phyloP scores from a whole-genome alignment of 2,113 vertebrate species.

The Megatriorchis doriae region DNA sequence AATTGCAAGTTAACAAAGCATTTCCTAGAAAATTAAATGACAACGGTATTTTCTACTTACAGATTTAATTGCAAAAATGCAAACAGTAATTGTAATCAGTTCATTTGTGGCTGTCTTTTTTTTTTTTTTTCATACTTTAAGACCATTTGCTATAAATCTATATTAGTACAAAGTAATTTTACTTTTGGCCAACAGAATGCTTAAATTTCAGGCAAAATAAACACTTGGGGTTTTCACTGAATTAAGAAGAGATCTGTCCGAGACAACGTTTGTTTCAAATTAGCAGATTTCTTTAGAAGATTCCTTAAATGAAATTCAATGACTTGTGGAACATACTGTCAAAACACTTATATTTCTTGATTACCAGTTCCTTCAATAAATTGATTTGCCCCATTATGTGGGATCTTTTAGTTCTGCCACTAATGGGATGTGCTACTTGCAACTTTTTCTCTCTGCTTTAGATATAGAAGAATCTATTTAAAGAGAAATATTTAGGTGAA shows the following conservation, averaged over 20 bases:
- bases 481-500: neutral
- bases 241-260: neutral
- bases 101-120: neutral
- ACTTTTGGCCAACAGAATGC: neutral
- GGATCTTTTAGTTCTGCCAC: neutral
- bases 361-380: conserved; percentile 34
- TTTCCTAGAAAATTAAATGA: neutral
- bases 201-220: neutral
- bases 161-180: neutral
- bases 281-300: neutral
- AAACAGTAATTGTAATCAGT: neutral
- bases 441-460: neutral
- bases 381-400: conserved; percentile 5
- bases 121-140: neutral
- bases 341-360: conserved; percentile 52
- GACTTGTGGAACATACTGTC: neutral
- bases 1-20: neutral
- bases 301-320: conserved; percentile 9
- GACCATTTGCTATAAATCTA: neutral
- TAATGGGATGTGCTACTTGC: neutral
- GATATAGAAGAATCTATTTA: neutral
- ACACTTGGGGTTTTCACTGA: neutral
- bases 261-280: neutral
- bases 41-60: neutral
- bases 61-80: neutral